phyloP scores from a whole-genome alignment of 2,797 vertebrate species.

The Acipenser oxyrinchus region DNA sequence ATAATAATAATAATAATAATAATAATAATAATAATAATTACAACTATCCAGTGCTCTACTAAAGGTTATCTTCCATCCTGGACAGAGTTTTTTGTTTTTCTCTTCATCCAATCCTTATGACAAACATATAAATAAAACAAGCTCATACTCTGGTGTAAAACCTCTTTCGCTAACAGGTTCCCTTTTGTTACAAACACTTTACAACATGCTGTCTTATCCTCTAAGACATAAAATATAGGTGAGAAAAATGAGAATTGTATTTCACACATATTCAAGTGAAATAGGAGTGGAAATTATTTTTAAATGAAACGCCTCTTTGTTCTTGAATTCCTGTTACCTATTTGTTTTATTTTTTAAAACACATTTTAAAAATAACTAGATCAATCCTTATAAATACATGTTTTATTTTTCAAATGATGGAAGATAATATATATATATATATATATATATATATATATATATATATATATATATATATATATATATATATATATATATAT shows the following conservation, averaged over 20 bases:
- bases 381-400: not conserved
- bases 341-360: not conserved
- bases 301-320: slow-evolving; percentile 19
- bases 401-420: no score
- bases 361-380: not conserved
- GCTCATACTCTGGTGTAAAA: not conserved
- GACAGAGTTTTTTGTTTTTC: no score
- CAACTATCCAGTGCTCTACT: no score
- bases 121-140: not conserved
- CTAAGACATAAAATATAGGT: not conserved
- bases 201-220: not conserved
- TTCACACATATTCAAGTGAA: slow-evolving; percentile 21
- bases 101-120: no score
- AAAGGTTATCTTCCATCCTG: no score
- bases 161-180: not conserved
- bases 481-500: no score
- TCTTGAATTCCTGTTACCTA: slow-evolving; percentile 8
- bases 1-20: no score
- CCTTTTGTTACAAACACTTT: not conserved
- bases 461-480: no score
- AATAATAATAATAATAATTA: no score
- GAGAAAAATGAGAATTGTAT: slow-evolving; percentile 27
- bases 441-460: no score
- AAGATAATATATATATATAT: no score
- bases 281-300: slow-evolving; percentile 16